Percentiles rank a stretch among this genome's conserved stretches.
Conservation (phyloP, 2,888 invertebrate genomes). For the Callosobruchus maculatus region DNA sequence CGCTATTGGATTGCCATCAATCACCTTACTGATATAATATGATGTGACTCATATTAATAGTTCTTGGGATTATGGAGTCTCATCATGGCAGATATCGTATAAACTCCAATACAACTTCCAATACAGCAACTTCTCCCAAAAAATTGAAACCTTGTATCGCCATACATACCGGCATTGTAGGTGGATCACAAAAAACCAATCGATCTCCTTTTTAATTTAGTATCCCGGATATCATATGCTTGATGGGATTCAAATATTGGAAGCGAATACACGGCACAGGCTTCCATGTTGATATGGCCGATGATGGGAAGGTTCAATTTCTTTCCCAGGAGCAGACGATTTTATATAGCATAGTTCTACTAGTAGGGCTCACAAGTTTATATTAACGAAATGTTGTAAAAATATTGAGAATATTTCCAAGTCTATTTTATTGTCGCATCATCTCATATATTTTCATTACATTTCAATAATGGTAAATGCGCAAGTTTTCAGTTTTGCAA, state of each 20-base stretch:
- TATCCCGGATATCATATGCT: constrained; percentile 1
- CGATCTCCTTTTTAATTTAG: neutral
- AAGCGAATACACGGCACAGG: neutral
- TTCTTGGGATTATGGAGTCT: too few relatives aligned
- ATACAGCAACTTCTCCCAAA: neutral
- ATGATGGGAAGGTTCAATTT: neutral
- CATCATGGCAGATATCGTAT: too few relatives aligned
- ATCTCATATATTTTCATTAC: too few relatives aligned
- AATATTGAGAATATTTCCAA: too few relatives aligned
- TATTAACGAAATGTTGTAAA: too few relatives aligned
- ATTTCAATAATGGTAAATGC: too few relatives aligned
- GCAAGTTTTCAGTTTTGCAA: too few relatives aligned
- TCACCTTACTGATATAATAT: too few relatives aligned
- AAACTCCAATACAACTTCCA: too few relatives aligned
- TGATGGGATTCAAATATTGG: constrained; percentile 2
- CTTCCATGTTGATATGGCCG: neutral
- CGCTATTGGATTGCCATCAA: too few relatives aligned
- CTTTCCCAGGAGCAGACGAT: neutral
- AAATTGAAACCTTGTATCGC: neutral
- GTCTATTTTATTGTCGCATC: too few relatives aligned
- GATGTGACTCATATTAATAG: too few relatives aligned
- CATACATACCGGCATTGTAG: neutral
- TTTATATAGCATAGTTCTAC: neutral
- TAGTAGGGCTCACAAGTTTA: neutral
- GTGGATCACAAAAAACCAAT: neutral